These are phyloP conservation scores for Molossus molossus DNA, from an alignment of 2,797 vertebrate species.

Conservation along the genomic window DNA sequence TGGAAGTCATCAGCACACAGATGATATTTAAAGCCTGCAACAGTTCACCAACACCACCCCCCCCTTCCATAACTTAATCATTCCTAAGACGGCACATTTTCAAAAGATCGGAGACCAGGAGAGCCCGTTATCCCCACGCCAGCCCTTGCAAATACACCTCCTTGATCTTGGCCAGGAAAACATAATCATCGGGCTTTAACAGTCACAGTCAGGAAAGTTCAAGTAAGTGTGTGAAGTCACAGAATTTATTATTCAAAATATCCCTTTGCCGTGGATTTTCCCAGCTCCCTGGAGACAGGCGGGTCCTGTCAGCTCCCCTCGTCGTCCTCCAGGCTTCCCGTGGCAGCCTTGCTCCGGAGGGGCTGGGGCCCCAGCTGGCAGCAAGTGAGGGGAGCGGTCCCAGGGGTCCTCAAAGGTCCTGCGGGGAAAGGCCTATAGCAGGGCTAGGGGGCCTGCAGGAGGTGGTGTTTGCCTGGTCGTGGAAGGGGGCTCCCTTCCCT, in stretches of 20 bases:
- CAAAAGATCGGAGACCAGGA: slow-evolving; percentile 23
- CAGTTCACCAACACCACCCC: neutral
- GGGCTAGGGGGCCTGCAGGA: rapidly evolving
- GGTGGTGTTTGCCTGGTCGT: no score
- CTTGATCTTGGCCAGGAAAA: slow-evolving; percentile 66
- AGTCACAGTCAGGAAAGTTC: slow-evolving; percentile 68
- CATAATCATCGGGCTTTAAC: slow-evolving; percentile 69
- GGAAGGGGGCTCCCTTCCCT: neutral
- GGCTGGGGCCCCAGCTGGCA: no score
- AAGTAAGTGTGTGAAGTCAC: slow-evolving; percentile 65
- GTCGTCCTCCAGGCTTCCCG: rapidly evolving
- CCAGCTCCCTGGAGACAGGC: neutral
- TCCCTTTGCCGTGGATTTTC: neutral
- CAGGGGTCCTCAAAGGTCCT: no score
- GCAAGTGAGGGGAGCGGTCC: neutral
- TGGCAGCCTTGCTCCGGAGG: neutral
- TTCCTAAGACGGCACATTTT: slow-evolving; percentile 27
- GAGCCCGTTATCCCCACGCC: slow-evolving; percentile 17
- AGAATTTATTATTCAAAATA: slow-evolving; percentile 79
- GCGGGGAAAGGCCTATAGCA: neutral
- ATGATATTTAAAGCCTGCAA: slow-evolving; percentile 79
- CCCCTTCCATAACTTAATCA: slow-evolving; percentile 50
- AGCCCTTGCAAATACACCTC: slow-evolving; percentile 49
- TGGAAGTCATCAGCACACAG: slow-evolving; percentile 75
- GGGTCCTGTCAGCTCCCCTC: neutral